These are phyloP conservation scores for Amphiprion ocellaris DNA, from an alignment of 2,113 vertebrate species.

Conservation along the genomic window DNA sequence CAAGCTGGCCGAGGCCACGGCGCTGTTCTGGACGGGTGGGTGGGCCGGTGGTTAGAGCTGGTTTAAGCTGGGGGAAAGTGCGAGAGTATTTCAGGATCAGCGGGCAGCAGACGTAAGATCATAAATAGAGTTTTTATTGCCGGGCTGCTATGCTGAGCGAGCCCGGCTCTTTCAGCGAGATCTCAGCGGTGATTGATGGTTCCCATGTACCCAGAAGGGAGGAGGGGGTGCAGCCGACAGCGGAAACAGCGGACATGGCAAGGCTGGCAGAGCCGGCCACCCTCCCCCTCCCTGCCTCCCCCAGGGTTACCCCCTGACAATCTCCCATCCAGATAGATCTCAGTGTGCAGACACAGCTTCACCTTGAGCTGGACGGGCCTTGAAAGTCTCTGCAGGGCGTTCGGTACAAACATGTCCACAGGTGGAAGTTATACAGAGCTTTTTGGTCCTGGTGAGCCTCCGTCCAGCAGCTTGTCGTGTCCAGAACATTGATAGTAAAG, in stretches of 20 bases:
- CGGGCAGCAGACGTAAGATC: constrained; percentile 49
- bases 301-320: constrained; percentile 38
- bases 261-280: constrained; percentile 11
- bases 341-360: constrained; percentile 24
- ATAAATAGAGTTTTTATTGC: constrained; percentile 80
- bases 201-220: constrained; percentile 38
- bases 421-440: constrained; percentile 14
- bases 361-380: constrained; percentile 24
- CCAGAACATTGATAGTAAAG: not conserved
- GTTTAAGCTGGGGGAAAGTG: constrained; percentile 55
- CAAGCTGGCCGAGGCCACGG: constrained; percentile 19
- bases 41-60: constrained; percentile 61
- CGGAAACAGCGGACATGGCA: constrained; percentile 11
- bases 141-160: constrained; percentile 56
- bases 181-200: constrained; percentile 55
- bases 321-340: constrained; percentile 47
- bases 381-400: constrained; percentile 21
- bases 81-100: constrained; percentile 70
- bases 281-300: not conserved
- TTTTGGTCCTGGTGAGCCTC: constrained; percentile 28
- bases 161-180: constrained; percentile 54
- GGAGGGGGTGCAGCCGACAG: constrained; percentile 30
- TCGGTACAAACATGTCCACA: constrained; percentile 4
- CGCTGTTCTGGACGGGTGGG: constrained; percentile 36
- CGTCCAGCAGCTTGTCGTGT: constrained; percentile 7